Percentiles rank a stretch among this genome's conserved stretches.
Conservation (phyloP, 1,140 invertebrate genomes). For the Neodiprion pinetum region DNA sequence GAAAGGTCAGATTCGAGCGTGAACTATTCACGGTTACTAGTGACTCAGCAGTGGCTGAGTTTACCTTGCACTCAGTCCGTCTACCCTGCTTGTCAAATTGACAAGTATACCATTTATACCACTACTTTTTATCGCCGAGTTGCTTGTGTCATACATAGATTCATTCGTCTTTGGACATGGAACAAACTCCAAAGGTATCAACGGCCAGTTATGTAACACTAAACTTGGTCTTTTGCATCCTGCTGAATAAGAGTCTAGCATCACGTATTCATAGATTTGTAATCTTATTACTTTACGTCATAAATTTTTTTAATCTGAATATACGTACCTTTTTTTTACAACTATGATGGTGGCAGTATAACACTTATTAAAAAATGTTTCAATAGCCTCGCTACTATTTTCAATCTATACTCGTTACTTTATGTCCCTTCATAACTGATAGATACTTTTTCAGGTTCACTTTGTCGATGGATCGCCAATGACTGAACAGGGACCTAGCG, state of each 20-base stretch:
- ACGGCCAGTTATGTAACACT: background rate
- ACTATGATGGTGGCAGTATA: too few relatives aligned
- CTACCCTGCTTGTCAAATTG: background rate
- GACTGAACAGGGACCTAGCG: constrained; percentile 48
- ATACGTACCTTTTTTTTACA: too few relatives aligned
- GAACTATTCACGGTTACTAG: background rate
- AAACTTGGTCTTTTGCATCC: constrained; percentile 12
- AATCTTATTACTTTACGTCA: too few relatives aligned
- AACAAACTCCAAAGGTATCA: background rate
- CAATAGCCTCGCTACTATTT: too few relatives aligned
- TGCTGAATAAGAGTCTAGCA: constrained; percentile 19
- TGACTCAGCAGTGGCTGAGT: constrained; percentile 8
- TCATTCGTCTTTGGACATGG: background rate
- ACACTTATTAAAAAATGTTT: too few relatives aligned
- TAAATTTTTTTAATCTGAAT: too few relatives aligned
- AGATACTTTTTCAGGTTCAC: constrained; percentile 58
- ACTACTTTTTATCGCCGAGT: background rate
- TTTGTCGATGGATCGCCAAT: constrained; percentile 67
- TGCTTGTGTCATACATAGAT: too few relatives aligned
- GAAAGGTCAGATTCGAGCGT: constrained; percentile 1
- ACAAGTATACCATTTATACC: background rate
- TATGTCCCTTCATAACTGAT: too few relatives aligned
- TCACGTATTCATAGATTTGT: too few relatives aligned
- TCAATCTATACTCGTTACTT: too few relatives aligned
- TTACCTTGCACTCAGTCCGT: background rate